Conservation (phyloP, 2,888 invertebrate genomes). For the Catocala fraxini region DNA sequence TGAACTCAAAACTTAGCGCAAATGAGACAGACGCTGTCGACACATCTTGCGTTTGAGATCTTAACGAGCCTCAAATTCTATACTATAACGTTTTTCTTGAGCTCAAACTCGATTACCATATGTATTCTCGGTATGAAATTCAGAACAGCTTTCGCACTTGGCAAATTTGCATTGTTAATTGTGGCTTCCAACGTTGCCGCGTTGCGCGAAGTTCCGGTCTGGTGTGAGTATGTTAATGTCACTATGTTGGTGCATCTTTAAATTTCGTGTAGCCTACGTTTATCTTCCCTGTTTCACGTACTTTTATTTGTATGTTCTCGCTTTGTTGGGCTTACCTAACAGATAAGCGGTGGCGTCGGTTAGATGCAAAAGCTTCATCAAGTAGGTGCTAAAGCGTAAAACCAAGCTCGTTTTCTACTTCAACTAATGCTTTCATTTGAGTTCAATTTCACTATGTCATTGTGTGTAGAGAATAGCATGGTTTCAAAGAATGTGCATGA, state of each 20-base stretch:
- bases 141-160: constrained; percentile 75
- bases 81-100: constrained; percentile 71
- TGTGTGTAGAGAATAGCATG: too few species aligned
- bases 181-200: constrained; percentile 58
- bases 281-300: constrained; percentile 26
- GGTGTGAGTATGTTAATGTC: constrained; percentile 45
- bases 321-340: constrained; percentile 5
- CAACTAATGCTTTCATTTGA: too few species aligned
- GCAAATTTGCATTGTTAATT: constrained; percentile 86
- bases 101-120: constrained; percentile 78
- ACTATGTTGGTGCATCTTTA: constrained; percentile 44
- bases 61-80: constrained; percentile 63
- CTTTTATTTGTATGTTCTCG: constrained; percentile 35
- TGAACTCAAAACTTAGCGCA: constrained; percentile 29
- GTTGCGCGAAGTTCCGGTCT: constrained; percentile 45
- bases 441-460: too few species aligned
- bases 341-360: constrained; percentile 5
- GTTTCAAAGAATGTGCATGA: too few species aligned
- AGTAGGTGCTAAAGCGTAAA: not conserved
- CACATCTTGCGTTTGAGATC: constrained; percentile 48
- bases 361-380: not conserved
- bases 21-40: constrained; percentile 28
- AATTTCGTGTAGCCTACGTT: constrained; percentile 33
- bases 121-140: constrained; percentile 82
- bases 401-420: not conserved